These are phyloP conservation scores for Apteryx owenii DNA, from an alignment of 2,113 vertebrate species.

Conservation along the genomic window DNA sequence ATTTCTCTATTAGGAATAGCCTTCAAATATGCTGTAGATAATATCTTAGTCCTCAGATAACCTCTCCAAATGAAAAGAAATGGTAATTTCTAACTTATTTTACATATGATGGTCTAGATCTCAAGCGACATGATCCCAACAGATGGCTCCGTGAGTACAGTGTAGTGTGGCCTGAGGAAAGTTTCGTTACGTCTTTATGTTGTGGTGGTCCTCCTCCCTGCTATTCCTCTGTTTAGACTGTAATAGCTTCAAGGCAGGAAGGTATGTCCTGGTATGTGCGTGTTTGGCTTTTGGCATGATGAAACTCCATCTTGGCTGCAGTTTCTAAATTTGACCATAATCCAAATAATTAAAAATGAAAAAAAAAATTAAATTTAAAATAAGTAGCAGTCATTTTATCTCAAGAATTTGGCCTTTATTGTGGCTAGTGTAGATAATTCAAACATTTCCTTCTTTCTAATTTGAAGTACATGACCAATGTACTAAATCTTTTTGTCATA, in stretches of 20 bases:
- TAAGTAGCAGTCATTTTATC: neutral
- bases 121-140: neutral
- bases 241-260: neutral
- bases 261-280: accelerated
- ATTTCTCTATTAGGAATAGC: neutral
- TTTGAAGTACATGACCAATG: neutral
- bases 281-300: neutral
- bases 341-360: neutral
- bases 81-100: neutral
- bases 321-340: neutral
- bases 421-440: neutral
- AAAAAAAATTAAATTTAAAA: neutral
- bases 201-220: neutral
- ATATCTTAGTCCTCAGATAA: neutral
- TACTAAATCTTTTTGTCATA: neutral
- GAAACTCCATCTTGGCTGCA: neutral
- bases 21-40: neutral
- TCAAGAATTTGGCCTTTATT: neutral
- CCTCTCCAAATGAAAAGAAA: neutral
- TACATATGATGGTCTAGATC: neutral
- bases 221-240: neutral
- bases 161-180: neutral
- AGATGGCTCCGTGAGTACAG: neutral
- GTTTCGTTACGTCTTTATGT: neutral
- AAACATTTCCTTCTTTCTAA: neutral